These are phyloP conservation scores for Cephus runcator DNA, from an alignment of 2,888 invertebrate species.

Conservation along the genomic window DNA sequence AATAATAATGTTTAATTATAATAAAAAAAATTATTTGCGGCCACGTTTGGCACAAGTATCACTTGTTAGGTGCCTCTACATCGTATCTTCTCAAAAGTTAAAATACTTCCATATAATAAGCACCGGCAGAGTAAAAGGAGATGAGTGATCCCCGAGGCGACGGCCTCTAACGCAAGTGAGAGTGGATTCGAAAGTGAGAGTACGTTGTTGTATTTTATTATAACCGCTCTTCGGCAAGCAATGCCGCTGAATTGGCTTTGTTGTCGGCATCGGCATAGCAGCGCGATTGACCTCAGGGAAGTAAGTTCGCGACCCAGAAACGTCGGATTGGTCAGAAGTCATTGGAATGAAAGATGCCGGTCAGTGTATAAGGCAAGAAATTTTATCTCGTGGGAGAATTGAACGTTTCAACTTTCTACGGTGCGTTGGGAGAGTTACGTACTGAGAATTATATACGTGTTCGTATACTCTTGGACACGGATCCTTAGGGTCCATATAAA, in stretches of 20 bases:
- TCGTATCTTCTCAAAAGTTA: background rate
- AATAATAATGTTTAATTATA: background rate
- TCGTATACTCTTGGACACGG: background rate
- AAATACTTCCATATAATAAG: background rate
- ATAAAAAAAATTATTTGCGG: background rate
- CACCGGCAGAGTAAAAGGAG: background rate
- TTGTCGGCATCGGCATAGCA: slow-evolving; percentile 4
- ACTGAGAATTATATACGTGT: background rate
- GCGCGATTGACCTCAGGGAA: background rate
- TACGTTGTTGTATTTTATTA: slow-evolving; percentile 31
- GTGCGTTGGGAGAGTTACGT: background rate
- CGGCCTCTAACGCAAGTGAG: slow-evolving; percentile 36
- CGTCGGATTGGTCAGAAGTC: background rate
- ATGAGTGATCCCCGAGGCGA: slow-evolving; percentile 12
- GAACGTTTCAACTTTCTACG: background rate
- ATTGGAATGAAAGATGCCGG: background rate
- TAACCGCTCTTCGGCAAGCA: slow-evolving; percentile 19
- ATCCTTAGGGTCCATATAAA: background rate
- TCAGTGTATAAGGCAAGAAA: background rate
- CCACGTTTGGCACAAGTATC: background rate
- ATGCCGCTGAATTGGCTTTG: slow-evolving; percentile 27
- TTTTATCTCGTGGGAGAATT: background rate
- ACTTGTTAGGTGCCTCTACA: background rate
- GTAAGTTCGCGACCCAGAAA: slow-evolving; percentile 2
- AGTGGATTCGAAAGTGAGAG: slow-evolving; percentile 52